phyloP scores from a whole-genome alignment of 2,888 invertebrate species.

The Ophion obscuratus region DNA sequence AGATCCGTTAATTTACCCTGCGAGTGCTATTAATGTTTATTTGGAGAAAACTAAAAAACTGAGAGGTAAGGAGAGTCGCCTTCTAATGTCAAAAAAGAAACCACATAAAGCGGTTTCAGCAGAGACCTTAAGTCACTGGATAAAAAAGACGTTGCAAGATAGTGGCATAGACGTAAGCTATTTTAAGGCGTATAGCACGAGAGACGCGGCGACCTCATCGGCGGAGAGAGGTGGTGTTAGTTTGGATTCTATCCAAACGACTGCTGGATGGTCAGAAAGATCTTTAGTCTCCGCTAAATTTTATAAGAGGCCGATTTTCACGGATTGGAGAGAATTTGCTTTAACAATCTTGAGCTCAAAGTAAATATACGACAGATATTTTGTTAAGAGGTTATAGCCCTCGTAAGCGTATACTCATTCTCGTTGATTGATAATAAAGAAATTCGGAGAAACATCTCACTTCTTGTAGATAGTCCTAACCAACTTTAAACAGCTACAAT shows the following conservation, averaged over 20 bases:
- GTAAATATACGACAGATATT: no score
- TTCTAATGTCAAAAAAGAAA: conserved; percentile 31
- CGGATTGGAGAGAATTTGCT: background rate
- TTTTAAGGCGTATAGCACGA: no score
- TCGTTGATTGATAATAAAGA: no score
- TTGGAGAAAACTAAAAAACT: conserved; percentile 24
- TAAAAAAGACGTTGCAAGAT: no score
- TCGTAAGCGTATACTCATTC: no score
- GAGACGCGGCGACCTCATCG: no score
- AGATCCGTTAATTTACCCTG: conserved; percentile 26
- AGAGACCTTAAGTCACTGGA: conserved; percentile 57
- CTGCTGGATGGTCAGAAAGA: conserved; percentile 25
- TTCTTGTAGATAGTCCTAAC: no score
- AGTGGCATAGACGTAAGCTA: no score
- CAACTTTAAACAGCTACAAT: conserved; percentile 3
- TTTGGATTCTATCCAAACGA: conserved; percentile 26
- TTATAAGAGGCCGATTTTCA: conserved; percentile 24
- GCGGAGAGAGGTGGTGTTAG: conserved; percentile 26
- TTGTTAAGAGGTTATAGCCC: no score
- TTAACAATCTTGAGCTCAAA: background rate
- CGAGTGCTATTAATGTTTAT: conserved; percentile 23
- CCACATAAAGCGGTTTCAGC: conserved; percentile 38
- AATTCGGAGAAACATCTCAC: no score
- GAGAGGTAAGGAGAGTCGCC: background rate
- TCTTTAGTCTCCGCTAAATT: conserved; percentile 47